Evolutionary conservation across 2,888 invertebrate genomes (phyloP), one percentile per base, ranked within the genome.

Genomic region (Latrodectus elegans): DNA sequence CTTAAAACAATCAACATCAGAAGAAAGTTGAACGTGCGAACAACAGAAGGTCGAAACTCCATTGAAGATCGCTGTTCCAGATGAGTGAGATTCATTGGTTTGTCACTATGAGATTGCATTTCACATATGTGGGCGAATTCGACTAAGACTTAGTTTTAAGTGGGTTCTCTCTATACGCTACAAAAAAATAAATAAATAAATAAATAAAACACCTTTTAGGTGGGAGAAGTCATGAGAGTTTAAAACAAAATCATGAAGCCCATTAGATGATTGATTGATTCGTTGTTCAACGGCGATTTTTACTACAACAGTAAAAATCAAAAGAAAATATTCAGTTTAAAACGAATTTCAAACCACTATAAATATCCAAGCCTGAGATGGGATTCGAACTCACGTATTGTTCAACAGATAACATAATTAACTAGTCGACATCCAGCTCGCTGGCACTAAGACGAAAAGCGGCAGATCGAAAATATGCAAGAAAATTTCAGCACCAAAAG

Each of bases 61-160:
- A 51, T 17, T 49, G 52, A 15, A 52, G 52, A 11, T 4, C 51
- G 22, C 22, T 72, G 72, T 67, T 52, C 51, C 51, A 65, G 65
- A 65, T 77, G 52, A 77, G 65, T 77, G 52, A 75, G 52, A 10
- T 77, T 77, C 67, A 77, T 77, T 67, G 65, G 67, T 77, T 77
- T 77, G 67, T 38, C 38, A 77, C 67, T 77, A 52, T 52, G 67
- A 67, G 51, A 38, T 22, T 22, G 1, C 22, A 22, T 22, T 22
- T 22, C 22, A 0, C 22, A 22, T 22, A 22, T 22, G 22, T 60
- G 10, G 12, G 70, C n/a, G 22, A 17, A 73, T 64, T 64, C 65
- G 11, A 51, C 15, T 26, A 64, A 65, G 65, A 51, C 8, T 11
- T 65, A 74, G 74, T 15, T 49, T 60, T 65, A 64, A 76, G 64